Evolutionary conservation across 2,888 invertebrate genomes (phyloP).

Genomic region (Yponomeuta sedellus): DNA sequence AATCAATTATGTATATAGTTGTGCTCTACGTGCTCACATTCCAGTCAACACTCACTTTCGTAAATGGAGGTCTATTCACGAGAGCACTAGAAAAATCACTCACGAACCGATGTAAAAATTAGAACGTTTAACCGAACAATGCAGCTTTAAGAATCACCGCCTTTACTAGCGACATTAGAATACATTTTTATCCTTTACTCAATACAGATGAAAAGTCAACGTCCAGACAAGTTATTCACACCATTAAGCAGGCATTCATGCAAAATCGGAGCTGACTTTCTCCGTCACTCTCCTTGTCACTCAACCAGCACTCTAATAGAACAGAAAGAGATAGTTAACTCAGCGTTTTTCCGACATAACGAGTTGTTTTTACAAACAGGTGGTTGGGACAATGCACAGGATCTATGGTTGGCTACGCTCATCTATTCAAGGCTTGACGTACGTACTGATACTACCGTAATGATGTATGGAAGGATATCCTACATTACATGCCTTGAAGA

Average conservation of each 20-base stretch:
- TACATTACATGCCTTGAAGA: conserved; percentile 21
- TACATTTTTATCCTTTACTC: background rate
- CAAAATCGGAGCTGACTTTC: conserved; percentile 22
- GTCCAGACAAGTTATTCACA: conserved; percentile 29
- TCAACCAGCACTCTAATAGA: conserved; percentile 14
- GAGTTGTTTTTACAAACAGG: conserved; percentile 15
- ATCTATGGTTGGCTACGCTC: conserved; percentile 33
- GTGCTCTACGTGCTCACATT: too few species aligned
- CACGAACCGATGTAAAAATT: too few species aligned
- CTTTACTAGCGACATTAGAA: background rate
- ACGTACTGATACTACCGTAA: conserved; percentile 7
- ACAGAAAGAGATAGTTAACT: conserved; percentile 9
- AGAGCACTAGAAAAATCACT: background rate
- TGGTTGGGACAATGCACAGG: conserved; percentile 32
- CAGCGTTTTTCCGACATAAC: background rate
- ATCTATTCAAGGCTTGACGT: conserved; percentile 28
- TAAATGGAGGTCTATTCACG: background rate
- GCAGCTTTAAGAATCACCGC: too few species aligned
- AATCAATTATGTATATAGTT: too few species aligned
- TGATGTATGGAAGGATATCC: conserved; percentile 30
- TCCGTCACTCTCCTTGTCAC: conserved; percentile 19
- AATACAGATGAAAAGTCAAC: conserved; percentile 4
- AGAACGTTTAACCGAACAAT: too few species aligned
- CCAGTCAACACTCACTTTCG: too few species aligned
- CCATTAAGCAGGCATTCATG: conserved; percentile 37